Evolutionary conservation across 2,113 vertebrate genomes (phyloP).

Genomic region (Cichladusa arquata): DNA sequence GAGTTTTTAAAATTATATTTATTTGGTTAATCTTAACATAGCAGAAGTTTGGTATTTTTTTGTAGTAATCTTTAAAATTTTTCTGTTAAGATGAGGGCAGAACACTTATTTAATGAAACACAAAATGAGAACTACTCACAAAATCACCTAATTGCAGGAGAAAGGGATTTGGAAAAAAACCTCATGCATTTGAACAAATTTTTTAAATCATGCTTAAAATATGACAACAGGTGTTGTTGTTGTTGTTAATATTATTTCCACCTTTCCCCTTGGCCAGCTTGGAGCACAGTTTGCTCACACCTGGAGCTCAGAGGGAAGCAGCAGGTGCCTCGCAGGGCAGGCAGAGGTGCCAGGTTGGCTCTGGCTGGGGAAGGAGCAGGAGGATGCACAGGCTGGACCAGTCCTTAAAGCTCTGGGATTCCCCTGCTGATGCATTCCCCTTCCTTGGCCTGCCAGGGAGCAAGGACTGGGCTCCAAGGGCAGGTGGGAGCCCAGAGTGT

Average conservation of each 20-base stretch:
- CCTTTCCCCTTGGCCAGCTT: background rate
- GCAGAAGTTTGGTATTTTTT: background rate
- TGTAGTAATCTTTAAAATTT: background rate
- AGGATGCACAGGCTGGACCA: background rate
- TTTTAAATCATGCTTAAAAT: background rate
- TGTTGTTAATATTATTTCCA: background rate
- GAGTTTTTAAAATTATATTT: background rate
- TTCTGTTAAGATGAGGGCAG: background rate
- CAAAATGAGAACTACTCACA: background rate
- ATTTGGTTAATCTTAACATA: background rate
- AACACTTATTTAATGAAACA: background rate
- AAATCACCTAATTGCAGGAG: background rate
- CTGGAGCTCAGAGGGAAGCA: background rate
- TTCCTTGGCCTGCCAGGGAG: background rate
- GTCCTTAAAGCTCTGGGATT: background rate
- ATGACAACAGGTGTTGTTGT: background rate
- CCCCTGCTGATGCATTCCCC: background rate
- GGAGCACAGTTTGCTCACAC: background rate
- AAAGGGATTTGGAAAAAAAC: background rate
- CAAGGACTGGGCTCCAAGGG: background rate
- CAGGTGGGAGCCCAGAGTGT: background rate
- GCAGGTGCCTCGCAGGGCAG: fast-evolving
- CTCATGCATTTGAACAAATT: background rate
- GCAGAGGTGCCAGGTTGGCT: fast-evolving
- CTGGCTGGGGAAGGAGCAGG: background rate